phyloP scores from a whole-genome alignment of 1,140 invertebrate genomes.

The Nixonia krombeini region DNA sequence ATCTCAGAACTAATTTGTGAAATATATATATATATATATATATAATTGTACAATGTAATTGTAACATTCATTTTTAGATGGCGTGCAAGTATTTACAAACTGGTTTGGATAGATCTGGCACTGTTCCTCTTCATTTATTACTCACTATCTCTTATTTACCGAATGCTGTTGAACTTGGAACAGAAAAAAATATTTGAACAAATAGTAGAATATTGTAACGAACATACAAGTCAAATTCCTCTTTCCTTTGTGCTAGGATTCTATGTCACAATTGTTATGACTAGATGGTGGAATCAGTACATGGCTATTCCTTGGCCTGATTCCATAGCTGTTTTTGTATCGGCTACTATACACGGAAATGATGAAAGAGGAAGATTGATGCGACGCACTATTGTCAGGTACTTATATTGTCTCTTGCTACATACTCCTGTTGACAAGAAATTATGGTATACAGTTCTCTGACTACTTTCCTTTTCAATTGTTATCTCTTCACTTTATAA shows the following conservation, averaged over 20 bases:
- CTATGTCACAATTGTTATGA: constrained; percentile 93
- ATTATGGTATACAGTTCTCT: too few relatives aligned
- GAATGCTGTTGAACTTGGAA: constrained; percentile 70
- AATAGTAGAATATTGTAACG: constrained; percentile 84
- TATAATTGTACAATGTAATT: too few relatives aligned
- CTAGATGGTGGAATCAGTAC: constrained; percentile 94
- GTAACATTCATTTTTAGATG: constrained; percentile 74
- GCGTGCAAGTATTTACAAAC: constrained; percentile 81
- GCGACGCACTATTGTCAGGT: constrained; percentile 88
- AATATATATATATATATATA: not conserved
- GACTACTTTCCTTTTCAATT: too few relatives aligned
- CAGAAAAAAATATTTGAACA: constrained; percentile 81
- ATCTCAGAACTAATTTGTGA: too few relatives aligned
- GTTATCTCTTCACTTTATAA: too few relatives aligned
- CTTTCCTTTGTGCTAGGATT: constrained; percentile 91
- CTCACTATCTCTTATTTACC: constrained; percentile 74
- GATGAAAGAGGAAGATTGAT: constrained; percentile 92
- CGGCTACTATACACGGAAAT: constrained; percentile 81
- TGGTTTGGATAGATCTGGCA: constrained; percentile 80
- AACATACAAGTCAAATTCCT: constrained; percentile 85
- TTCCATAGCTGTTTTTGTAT: constrained; percentile 87
- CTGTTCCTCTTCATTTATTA: constrained; percentile 78
- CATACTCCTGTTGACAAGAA: too few relatives aligned
- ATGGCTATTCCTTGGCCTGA: constrained; percentile 85
- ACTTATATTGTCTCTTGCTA: too few relatives aligned